Conservation (phyloP, 2,113 vertebrate species). For the Eidolon helvum region DNA sequence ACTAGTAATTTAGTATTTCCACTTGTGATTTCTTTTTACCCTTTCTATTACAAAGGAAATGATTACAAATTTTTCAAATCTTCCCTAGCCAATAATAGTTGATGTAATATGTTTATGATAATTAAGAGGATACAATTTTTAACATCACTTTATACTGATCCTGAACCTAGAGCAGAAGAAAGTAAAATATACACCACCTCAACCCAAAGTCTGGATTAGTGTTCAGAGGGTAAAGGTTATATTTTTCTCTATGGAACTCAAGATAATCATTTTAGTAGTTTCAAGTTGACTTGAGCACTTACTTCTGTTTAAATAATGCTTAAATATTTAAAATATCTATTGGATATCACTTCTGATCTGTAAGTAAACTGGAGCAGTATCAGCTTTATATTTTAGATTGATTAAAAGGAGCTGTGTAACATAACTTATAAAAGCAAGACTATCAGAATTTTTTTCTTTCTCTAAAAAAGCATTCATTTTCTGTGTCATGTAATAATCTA, state of each 20-base stretch:
- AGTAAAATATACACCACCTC: not conserved
- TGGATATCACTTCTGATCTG: not conserved
- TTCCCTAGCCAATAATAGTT: not conserved
- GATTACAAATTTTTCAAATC: not conserved
- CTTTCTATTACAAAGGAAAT: not conserved
- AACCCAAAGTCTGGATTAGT: not conserved
- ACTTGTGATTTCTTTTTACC: not conserved
- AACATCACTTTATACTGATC: not conserved
- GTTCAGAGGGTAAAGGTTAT: not conserved
- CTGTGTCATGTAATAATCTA: not conserved
- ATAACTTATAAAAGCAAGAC: not conserved
- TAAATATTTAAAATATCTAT: not conserved
- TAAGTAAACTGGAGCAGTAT: not conserved
- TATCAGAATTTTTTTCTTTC: not conserved
- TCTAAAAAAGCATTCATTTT: not conserved
- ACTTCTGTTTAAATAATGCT: not conserved
- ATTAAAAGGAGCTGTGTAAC: not conserved
- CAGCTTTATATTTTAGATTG: slow-evolving; percentile 3
- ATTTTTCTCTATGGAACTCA: not conserved
- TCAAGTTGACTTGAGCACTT: not conserved
- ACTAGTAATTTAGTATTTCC: not conserved
- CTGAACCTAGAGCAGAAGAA: not conserved
- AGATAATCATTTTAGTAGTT: not conserved
- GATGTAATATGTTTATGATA: not conserved
- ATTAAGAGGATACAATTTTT: not conserved